These are phyloP conservation scores for Anorthoa munda DNA, from an alignment of 2,888 invertebrate species.

Conservation along the genomic window DNA sequence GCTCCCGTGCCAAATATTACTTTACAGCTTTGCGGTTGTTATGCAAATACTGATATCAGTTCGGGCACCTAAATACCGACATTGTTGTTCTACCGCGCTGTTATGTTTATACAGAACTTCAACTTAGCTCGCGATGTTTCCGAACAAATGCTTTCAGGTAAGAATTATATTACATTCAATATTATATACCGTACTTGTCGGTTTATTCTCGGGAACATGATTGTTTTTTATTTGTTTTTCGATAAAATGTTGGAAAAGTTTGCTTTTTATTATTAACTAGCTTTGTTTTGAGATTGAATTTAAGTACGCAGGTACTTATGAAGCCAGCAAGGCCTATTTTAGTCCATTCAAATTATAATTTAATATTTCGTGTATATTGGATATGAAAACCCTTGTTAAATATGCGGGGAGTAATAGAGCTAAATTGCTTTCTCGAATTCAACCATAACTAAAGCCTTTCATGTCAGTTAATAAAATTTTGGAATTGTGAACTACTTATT, in stretches of 20 bases:
- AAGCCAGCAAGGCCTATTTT: constrained; percentile 2
- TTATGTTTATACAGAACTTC: constrained; percentile 46
- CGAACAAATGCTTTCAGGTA: constrained; percentile 42
- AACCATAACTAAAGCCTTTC: constrained; percentile 14
- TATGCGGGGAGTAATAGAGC: constrained; percentile 30
- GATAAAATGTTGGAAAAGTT: constrained; percentile 16
- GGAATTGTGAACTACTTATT: neutral
- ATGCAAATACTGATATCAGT: constrained; percentile 73
- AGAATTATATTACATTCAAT: constrained; percentile 41
- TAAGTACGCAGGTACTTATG: constrained; percentile 2
- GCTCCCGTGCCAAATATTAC: constrained; percentile 73
- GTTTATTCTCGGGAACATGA: constrained; percentile 19
- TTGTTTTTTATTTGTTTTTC: constrained; percentile 25
- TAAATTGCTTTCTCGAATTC: constrained; percentile 35
- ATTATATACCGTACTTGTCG: constrained; percentile 24
- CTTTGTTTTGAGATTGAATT: constrained; percentile 9
- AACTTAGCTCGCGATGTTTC: constrained; percentile 41
- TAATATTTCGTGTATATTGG: constrained; percentile 29
- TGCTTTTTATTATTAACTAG: constrained; percentile 9
- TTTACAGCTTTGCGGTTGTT: constrained; percentile 73
- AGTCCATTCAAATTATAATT: constrained; percentile 36
- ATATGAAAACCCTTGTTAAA: constrained; percentile 27
- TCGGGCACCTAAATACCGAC: constrained; percentile 65
- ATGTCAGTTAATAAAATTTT: neutral
- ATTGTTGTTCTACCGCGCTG: constrained; percentile 67